Evolutionary conservation across 2,888 invertebrate genomes (phyloP).

Genomic region (Lithosia quadra): DNA sequence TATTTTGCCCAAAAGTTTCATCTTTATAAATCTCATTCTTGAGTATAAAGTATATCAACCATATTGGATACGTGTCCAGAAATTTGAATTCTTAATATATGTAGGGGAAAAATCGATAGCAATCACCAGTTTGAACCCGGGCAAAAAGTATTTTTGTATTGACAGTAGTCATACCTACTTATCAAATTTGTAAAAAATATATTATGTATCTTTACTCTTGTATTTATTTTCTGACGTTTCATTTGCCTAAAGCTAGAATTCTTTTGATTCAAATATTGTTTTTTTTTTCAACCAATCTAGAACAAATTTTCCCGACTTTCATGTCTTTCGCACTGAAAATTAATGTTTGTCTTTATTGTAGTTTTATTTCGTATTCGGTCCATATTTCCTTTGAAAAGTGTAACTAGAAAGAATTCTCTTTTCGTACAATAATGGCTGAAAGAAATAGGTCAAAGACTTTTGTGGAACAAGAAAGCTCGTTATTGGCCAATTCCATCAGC

Average conservation of each 20-base stretch:
- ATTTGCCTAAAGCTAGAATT: background rate
- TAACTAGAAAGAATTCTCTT: constrained; percentile 7
- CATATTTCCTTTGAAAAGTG: constrained; percentile 11
- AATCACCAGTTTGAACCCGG: too few species aligned
- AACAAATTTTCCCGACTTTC: constrained; percentile 12
- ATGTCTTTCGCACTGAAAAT: constrained; percentile 17
- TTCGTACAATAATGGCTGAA: constrained; percentile 16
- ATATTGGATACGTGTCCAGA: too few species aligned
- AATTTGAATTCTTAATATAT: too few species aligned
- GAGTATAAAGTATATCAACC: too few species aligned
- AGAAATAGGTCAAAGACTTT: constrained; percentile 29
- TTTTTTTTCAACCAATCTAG: constrained; percentile 8
- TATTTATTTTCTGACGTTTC: constrained; percentile 5
- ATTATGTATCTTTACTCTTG: background rate
- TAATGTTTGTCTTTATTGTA: constrained; percentile 11
- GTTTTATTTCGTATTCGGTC: constrained; percentile 10
- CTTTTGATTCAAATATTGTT: constrained; percentile 6
- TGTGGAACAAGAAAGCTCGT: constrained; percentile 32
- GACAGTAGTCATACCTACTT: too few species aligned
- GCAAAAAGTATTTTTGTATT: too few species aligned
- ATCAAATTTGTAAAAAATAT: too few species aligned
- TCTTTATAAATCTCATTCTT: too few species aligned
- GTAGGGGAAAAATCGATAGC: too few species aligned
- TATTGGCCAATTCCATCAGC: constrained; percentile 43
- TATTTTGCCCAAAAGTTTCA: too few species aligned